Evolutionary conservation across 2,888 invertebrate genomes (phyloP).

Genomic region (Dasypolia templi): DNA sequence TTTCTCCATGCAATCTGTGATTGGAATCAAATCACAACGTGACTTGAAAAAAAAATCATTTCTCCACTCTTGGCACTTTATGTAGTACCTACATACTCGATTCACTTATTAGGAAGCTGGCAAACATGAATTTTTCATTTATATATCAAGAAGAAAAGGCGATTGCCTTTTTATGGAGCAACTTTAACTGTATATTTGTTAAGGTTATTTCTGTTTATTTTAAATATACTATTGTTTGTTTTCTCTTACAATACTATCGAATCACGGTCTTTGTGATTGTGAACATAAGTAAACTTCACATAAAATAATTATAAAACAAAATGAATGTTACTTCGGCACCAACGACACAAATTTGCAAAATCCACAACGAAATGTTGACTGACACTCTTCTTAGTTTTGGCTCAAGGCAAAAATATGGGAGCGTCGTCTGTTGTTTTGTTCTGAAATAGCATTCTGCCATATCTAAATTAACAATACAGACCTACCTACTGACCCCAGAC

Average conservation of each 20-base stretch:
- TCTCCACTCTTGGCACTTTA: background rate
- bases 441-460: background rate
- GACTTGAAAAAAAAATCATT: slow-evolving; percentile 6
- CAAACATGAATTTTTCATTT: background rate
- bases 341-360: slow-evolving; percentile 13
- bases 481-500: background rate
- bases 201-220: too few species aligned
- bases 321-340: slow-evolving; percentile 1
- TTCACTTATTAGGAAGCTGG: background rate
- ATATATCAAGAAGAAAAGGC: background rate
- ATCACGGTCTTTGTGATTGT: background rate
- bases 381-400: slow-evolving; percentile 47
- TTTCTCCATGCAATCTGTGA: slow-evolving; percentile 19
- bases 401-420: slow-evolving; percentile 19
- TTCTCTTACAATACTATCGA: too few species aligned
- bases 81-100: background rate
- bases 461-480: too few species aligned
- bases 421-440: slow-evolving; percentile 11
- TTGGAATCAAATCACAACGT: slow-evolving; percentile 17
- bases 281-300: slow-evolving; percentile 1
- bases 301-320: background rate
- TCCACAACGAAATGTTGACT: slow-evolving; percentile 18
- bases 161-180: background rate
- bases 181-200: too few species aligned
- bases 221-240: too few species aligned